Conservation (phyloP, 2,888 invertebrate species). For the Ectemnius cavifrons region DNA sequence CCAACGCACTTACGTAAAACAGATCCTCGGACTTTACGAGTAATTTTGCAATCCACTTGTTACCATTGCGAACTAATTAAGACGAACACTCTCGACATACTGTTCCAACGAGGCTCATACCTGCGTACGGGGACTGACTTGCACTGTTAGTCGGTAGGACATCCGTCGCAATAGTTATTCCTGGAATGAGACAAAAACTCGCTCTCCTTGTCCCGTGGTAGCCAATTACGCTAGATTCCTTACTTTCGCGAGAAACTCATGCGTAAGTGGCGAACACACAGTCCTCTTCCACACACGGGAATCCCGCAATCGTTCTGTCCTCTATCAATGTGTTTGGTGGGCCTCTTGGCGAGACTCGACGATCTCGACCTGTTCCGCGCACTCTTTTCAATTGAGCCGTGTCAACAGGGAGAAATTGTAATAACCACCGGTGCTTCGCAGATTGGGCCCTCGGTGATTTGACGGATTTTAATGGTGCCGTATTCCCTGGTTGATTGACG, state of each 20-base stretch:
- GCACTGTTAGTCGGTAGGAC: not conserved
- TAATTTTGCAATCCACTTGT: not conserved
- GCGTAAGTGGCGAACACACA: slow-evolving; percentile 8
- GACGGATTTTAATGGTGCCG: slow-evolving; percentile 5
- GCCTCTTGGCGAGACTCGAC: too few species aligned
- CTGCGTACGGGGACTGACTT: too few species aligned
- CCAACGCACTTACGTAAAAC: not conserved
- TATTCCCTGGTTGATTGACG: not conserved
- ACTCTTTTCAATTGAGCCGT: not conserved
- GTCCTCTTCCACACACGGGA: not conserved
- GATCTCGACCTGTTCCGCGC: too few species aligned
- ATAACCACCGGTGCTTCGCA: not conserved
- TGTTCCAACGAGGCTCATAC: not conserved
- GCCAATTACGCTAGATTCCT: slow-evolving; percentile 64
- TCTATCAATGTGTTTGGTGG: too few species aligned
- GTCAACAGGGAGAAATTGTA: not conserved
- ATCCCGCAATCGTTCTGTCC: not conserved
- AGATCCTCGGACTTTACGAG: not conserved
- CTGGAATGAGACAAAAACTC: slow-evolving; percentile 54
- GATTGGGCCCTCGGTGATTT: not conserved
- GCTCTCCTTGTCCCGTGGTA: slow-evolving; percentile 65
- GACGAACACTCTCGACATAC: slow-evolving; percentile 12
- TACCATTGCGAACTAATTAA: slow-evolving; percentile 16
- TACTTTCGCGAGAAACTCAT: slow-evolving; percentile 58
- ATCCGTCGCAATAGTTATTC: slow-evolving; percentile 35